Percentiles rank a stretch among this genome's conserved stretches.
Conservation (phyloP, 1,140 invertebrate genomes). For the Chlorops oryzae region DNA sequence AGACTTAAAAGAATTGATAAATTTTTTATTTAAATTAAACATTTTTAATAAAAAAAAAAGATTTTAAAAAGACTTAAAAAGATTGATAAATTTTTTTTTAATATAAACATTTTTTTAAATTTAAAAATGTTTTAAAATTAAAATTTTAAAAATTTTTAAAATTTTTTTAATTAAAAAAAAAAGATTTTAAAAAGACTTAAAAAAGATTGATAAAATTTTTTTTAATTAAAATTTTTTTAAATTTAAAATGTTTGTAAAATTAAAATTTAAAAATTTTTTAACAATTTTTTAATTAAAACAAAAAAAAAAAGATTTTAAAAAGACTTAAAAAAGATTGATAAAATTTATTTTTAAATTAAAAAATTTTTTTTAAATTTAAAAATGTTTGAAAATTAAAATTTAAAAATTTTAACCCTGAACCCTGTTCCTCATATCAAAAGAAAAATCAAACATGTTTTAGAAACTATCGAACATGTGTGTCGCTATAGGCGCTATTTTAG, state of each 20-base stretch:
- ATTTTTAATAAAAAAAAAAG: not conserved
- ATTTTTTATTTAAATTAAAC: no score
- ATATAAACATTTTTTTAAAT: not conserved
- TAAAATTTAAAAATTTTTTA: no score
- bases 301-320: conserved; percentile 5
- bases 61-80: no score
- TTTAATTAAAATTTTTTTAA: not conserved
- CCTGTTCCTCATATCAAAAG: no score
- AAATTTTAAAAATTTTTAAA: not conserved
- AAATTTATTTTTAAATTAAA: not conserved
- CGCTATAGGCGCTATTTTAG: no score
- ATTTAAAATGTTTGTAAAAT: no score
- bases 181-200: not conserved
- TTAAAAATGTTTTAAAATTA: not conserved
- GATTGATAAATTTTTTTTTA: not conserved
- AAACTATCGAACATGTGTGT: no score
- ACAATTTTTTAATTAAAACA: not conserved
- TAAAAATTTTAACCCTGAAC: no score
- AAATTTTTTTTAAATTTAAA: not conserved
- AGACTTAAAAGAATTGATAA: no score
- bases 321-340: not conserved
- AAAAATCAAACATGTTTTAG: no score
- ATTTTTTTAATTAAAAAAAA: no score
- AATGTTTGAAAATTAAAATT: not conserved
- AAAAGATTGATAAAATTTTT: not conserved